phyloP scores from a whole-genome alignment of 1,140 invertebrate genomes.

The Drosophila sp. region DNA sequence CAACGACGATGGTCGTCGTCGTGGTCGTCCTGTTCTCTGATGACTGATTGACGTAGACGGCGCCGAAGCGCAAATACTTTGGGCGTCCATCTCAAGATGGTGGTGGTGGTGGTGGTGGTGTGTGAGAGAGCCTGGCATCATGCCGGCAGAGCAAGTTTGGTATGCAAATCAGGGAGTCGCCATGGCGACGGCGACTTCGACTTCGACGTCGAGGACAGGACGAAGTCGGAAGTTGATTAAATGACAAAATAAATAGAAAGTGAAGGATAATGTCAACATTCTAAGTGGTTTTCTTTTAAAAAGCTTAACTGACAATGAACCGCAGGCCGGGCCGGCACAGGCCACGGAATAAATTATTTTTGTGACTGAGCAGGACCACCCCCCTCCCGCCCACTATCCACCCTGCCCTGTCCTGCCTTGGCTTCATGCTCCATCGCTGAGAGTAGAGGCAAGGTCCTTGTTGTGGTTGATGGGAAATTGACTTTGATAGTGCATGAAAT shows the following conservation, averaged over 20 bases:
- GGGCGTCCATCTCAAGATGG: conserved; percentile 70
- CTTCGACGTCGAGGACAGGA: conserved; percentile 21
- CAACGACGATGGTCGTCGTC: conserved; percentile 18
- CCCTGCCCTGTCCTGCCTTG: neutral
- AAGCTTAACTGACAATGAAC: conserved; percentile 81
- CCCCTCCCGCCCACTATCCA: neutral
- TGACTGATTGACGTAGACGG: conserved; percentile 73
- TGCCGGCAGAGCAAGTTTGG: conserved; percentile 35
- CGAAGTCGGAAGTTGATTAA: conserved; percentile 78
- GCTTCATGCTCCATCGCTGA: conserved; percentile 4
- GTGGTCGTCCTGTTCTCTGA: conserved; percentile 18
- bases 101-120: conserved; percentile 6
- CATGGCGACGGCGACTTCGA: conserved; percentile 29
- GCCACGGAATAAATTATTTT: conserved; percentile 76
- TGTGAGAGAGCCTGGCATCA: neutral
- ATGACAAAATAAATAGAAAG: conserved; percentile 82
- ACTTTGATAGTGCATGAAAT: conserved; percentile 81
- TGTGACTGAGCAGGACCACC: conserved; percentile 37
- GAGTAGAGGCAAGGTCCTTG: conserved; percentile 28
- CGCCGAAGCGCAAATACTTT: conserved; percentile 51
- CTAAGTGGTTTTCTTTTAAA: conserved; percentile 82
- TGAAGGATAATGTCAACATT: conserved; percentile 82
- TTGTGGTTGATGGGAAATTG: conserved; percentile 62
- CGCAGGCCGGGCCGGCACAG: conserved; percentile 67
- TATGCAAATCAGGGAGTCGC: conserved; percentile 66